phyloP scores from a whole-genome alignment of 2,797 vertebrate species.

The Glossophaga mutica region DNA sequence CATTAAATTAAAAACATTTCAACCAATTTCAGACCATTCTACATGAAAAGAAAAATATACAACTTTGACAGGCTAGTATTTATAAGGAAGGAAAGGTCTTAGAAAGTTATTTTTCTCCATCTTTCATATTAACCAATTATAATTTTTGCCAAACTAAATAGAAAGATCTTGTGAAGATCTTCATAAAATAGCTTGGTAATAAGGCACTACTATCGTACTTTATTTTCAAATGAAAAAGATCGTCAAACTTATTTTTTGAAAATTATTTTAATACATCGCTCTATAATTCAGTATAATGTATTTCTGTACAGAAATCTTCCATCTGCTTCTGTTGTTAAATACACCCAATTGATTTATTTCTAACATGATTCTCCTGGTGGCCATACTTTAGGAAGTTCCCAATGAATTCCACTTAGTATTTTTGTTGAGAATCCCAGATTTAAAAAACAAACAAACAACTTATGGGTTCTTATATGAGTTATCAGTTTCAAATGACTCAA shows the following conservation, averaged over 20 bases:
- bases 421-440: neutral
- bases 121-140: slow-evolving; percentile 59
- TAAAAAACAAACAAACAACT: neutral
- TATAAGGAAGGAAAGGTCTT: slow-evolving; percentile 61
- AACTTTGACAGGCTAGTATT: slow-evolving; percentile 57
- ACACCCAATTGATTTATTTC: neutral
- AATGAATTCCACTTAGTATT: neutral
- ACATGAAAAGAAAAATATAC: slow-evolving; percentile 56
- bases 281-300: neutral
- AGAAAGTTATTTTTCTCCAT: slow-evolving; percentile 63
- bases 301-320: neutral
- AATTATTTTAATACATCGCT: neutral
- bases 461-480: neutral
- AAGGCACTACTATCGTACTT: neutral
- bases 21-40: slow-evolving; percentile 59
- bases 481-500: neutral
- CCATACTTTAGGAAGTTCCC: neutral
- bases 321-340: neutral
- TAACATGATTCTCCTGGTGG: neutral
- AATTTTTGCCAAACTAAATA: slow-evolving; percentile 68
- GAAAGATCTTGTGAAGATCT: slow-evolving; percentile 57
- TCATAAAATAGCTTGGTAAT: slow-evolving; percentile 52
- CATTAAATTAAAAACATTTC: slow-evolving; percentile 61
- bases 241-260: neutral
- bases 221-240: slow-evolving; percentile 4